These are phyloP conservation scores for Cyphotilapia sp. DNA, from an alignment of 2,113 vertebrate species.

Conservation along the genomic window DNA sequence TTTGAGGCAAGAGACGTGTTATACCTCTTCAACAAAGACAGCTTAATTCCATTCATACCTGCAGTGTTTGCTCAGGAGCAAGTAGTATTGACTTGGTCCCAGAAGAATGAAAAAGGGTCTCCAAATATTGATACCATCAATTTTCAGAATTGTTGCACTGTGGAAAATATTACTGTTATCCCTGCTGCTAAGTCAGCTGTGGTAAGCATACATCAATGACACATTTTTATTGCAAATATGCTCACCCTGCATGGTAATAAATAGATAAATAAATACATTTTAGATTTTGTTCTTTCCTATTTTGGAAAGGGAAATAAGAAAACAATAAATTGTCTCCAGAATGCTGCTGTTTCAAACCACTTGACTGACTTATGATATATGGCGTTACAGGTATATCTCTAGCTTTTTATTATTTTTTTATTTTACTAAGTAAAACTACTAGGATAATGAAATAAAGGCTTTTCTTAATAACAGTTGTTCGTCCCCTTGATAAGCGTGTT, in stretches of 20 bases:
- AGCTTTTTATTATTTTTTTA: background rate
- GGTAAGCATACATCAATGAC: background rate
- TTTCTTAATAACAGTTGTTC: background rate
- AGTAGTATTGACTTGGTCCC: background rate
- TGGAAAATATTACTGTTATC: background rate
- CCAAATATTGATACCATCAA: constrained; percentile 12
- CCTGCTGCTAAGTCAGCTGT: background rate
- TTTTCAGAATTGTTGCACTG: background rate
- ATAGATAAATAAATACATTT: background rate
- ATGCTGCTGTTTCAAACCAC: background rate
- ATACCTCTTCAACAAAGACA: background rate
- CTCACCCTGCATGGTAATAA: background rate
- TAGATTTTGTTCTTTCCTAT: background rate
- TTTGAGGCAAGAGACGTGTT: background rate
- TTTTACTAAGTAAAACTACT: background rate
- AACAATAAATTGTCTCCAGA: background rate
- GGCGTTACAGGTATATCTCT: background rate
- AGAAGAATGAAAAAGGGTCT: background rate
- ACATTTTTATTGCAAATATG: background rate
- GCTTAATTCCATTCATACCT: background rate
- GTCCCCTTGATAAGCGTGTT: fast-evolving
- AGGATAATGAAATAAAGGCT: background rate
- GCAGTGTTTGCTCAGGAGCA: background rate
- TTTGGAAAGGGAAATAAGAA: background rate
- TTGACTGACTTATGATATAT: background rate